Evolutionary conservation across 2,888 invertebrate species (phyloP).

Genomic region (Reticulitermes lucifugus): DNA sequence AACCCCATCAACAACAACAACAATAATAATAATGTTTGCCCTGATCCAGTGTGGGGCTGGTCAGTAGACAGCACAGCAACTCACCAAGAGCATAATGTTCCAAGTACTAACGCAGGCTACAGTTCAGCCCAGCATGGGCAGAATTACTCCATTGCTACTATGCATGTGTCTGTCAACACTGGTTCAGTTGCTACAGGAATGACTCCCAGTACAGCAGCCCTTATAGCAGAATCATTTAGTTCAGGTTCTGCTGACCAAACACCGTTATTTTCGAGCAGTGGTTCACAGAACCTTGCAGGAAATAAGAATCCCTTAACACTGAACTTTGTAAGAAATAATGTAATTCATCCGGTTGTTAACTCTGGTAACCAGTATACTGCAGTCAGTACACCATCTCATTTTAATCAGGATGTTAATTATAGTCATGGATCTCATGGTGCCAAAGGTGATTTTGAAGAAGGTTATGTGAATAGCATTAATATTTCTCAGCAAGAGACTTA

Average conservation of each 20-base stretch:
- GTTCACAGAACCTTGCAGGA: background rate
- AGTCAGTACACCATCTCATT: background rate
- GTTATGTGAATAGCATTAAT: too few species aligned
- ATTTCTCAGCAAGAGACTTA: too few species aligned
- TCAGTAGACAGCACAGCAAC: constrained; percentile 64
- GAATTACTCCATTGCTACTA: background rate
- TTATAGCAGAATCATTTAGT: background rate
- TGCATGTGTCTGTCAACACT: background rate
- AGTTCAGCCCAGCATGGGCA: background rate
- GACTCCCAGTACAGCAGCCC: background rate
- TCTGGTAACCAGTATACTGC: background rate
- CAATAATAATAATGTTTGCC: constrained; percentile 18
- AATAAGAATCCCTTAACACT: background rate
- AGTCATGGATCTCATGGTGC: too few species aligned
- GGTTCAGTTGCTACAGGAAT: background rate
- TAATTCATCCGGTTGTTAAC: background rate
- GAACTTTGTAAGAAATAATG: background rate
- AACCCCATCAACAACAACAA: constrained; percentile 20
- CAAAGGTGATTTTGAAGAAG: too few species aligned
- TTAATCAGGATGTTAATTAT: background rate
- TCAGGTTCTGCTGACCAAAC: background rate
- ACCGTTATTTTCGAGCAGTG: background rate
- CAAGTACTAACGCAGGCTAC: constrained; percentile 19
- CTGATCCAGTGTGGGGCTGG: constrained; percentile 71
- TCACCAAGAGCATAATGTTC: background rate